phyloP scores from a whole-genome alignment of 2,888 invertebrate species.

The Limnephilus marmoratus region DNA sequence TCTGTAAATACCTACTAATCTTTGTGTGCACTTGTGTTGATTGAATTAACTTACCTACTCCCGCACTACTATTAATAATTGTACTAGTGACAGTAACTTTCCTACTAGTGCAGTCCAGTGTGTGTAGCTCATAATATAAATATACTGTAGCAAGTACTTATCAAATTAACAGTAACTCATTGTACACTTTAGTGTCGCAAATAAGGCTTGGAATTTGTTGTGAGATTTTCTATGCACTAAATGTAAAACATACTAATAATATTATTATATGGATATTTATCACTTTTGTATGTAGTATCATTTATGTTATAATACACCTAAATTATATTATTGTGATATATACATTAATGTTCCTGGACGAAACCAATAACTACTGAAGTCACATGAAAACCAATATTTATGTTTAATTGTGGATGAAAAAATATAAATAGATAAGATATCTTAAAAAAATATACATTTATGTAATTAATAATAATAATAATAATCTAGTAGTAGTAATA shows the following conservation, averaged over 20 bases:
- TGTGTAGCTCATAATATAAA: constrained; percentile 34
- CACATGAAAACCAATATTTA: not conserved
- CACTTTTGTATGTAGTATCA: not conserved
- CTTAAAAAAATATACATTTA: not conserved
- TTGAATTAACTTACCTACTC: not conserved
- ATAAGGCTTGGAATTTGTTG: constrained; percentile 76
- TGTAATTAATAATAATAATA: not conserved
- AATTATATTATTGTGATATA: not conserved
- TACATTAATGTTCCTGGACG: not conserved
- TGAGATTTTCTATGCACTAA: constrained; percentile 71
- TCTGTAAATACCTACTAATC: constrained; percentile 11
- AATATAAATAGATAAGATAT: not conserved
- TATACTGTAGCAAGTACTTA: constrained; percentile 7
- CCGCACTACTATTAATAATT: not conserved
- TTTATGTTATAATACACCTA: not conserved
- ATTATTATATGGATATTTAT: not conserved
- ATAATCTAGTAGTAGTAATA: not conserved
- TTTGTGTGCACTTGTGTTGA: constrained; percentile 36
- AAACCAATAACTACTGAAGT: not conserved
- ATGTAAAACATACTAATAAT: constrained; percentile 23
- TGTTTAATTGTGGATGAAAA: not conserved
- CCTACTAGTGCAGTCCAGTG: constrained; percentile 12
- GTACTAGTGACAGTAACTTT: not conserved
- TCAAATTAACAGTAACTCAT: constrained; percentile 31
- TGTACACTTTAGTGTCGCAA: constrained; percentile 11